phyloP scores from a whole-genome alignment of 2,888 invertebrate species.

The Tortrix viridana region DNA sequence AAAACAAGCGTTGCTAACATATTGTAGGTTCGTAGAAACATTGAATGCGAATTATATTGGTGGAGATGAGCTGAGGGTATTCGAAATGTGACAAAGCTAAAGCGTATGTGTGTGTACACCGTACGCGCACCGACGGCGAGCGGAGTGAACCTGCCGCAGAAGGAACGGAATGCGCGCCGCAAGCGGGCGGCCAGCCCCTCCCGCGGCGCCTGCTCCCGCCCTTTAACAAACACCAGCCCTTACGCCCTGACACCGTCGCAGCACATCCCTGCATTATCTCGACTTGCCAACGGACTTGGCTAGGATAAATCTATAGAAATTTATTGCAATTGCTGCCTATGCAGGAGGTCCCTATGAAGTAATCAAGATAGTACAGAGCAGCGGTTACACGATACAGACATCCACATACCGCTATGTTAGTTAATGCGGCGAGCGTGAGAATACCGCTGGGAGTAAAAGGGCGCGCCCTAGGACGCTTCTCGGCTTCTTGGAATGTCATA shows the following conservation, averaged over 20 bases:
- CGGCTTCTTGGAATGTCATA: neutral
- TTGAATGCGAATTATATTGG: too few relatives aligned
- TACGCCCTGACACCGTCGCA: slow-evolving; percentile 11
- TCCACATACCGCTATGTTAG: slow-evolving; percentile 4
- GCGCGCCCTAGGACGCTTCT: neutral
- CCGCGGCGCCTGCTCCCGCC: slow-evolving; percentile 42
- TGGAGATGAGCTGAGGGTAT: neutral
- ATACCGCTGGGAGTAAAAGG: slow-evolving; percentile 27
- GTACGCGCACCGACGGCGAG: slow-evolving; percentile 61
- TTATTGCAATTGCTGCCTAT: too few relatives aligned
- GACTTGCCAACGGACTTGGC: neutral
- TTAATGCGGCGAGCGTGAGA: slow-evolving; percentile 21
- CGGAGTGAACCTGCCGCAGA: slow-evolving; percentile 57
- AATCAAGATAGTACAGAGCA: too few relatives aligned
- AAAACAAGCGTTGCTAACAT: too few relatives aligned
- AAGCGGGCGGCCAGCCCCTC: slow-evolving; percentile 63
- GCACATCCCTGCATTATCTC: slow-evolving; percentile 6
- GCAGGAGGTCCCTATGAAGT: too few relatives aligned
- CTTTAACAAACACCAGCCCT: slow-evolving; percentile 59
- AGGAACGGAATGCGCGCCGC: slow-evolving; percentile 69
- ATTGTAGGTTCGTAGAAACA: too few relatives aligned
- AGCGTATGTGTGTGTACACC: slow-evolving; percentile 43
- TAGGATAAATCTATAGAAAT: neutral
- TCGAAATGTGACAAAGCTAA: slow-evolving; percentile 12
- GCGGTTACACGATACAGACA: too few relatives aligned